Percentiles rank a stretch among this genome's conserved stretches.
phyloP scores from a whole-genome alignment of 2,888 invertebrate genomes.

The Salpingus planirostris region DNA sequence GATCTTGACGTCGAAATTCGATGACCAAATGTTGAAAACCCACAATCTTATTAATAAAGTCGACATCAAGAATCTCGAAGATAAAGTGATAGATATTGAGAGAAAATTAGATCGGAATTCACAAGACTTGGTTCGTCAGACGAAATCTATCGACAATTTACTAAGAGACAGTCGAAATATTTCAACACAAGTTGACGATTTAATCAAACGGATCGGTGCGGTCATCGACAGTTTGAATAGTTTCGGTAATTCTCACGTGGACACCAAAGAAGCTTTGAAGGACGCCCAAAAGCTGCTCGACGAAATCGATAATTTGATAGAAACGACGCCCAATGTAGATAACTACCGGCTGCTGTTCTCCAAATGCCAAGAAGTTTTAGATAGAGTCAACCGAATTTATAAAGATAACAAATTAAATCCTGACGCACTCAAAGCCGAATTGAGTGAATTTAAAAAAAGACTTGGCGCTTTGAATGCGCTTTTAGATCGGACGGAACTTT shows the following conservation, averaged over 20 bases:
- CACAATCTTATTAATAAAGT: constrained; percentile 31
- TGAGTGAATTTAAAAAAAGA: constrained; percentile 23
- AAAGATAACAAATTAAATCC: constrained; percentile 16
- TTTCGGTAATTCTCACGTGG: constrained; percentile 42
- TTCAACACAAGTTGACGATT: constrained; percentile 32
- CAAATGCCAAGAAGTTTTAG: constrained; percentile 35
- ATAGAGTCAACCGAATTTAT: constrained; percentile 32
- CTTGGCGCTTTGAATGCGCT: constrained; percentile 20
- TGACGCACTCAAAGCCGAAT: constrained; percentile 17
- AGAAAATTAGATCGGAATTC: constrained; percentile 35
- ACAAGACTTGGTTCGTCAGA: constrained; percentile 25
- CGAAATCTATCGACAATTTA: constrained; percentile 41
- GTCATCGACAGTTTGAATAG: constrained; percentile 24
- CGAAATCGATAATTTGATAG: constrained; percentile 36
- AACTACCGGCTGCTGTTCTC: constrained; percentile 31
- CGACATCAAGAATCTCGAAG: constrained; percentile 35
- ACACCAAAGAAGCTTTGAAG: constrained; percentile 45
- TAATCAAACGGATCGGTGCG: constrained; percentile 26
- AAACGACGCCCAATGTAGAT: constrained; percentile 16
- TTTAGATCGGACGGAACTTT: constrained; percentile 18
- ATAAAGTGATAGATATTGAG: constrained; percentile 22
- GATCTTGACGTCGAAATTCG: constrained; percentile 20
- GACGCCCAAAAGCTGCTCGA: constrained; percentile 44
- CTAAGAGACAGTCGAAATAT: constrained; percentile 32
- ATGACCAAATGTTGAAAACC: constrained; percentile 20